Evolutionary conservation across 2,888 invertebrate species (phyloP), one percentile per base, ranked within the genome.

Genomic region (Metalampra italica): DNA sequence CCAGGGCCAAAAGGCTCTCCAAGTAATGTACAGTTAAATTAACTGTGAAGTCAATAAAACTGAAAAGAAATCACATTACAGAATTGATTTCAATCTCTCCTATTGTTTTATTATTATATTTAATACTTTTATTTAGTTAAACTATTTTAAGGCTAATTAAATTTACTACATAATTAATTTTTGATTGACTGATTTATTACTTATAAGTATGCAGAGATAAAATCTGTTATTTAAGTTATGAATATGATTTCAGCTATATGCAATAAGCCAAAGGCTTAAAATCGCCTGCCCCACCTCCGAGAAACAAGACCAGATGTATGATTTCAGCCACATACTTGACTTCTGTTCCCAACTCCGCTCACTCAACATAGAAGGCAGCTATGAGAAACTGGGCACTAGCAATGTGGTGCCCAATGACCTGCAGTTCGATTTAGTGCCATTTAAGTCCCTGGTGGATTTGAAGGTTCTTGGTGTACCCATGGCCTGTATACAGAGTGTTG

Each of bases 251-350:
- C 90, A 98, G 95, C 83, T 98, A 29, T 93, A 95, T 81, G 95
- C 98, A n/a, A 94, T 98, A 50, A 97, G 96, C 70, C 94, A 96
- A 76, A 91, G 97, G 56, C 90, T 98, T 45, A 95, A 95, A 76
- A 92, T 96, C 64, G 95, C 97, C 0, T 95, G 97, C 72, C 96
- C 98, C 0, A 90, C 93, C 1, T 91, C 92, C 51, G 96, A 96
- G 68, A 93, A 94, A 53, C 91, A 91, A 22, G 95, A 96, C 64
- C 94, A 93, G 60, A 92, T 93, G 77, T 95, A 93, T 65, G 97
- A 98, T 82, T 95, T 98, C 63, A 96, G 97, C 55, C 97, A 98
- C 68, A 93, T 98, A 0, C 78, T 98, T 47, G 98, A 98, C 79
- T 96, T 97, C 69, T 95, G 94, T 75, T 93, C 93, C 0, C 94